These are phyloP conservation scores for Ormyrus thymus DNA, from an alignment of 2,888 invertebrate genomes.

Conservation along the genomic window DNA sequence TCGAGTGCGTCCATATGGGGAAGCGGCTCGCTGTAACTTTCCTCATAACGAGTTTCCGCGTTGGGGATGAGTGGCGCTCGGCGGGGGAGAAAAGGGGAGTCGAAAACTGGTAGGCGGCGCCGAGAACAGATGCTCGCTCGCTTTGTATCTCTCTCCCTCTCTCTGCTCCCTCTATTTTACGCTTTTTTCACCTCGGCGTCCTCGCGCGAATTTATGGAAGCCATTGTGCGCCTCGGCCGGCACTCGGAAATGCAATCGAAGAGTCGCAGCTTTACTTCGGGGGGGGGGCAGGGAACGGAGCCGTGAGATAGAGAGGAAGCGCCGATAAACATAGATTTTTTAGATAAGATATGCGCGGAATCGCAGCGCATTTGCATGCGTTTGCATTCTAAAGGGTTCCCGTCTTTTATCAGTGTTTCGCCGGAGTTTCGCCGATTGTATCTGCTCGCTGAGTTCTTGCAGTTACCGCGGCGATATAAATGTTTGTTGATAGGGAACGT, in stretches of 20 bases:
- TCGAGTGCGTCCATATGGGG: neutral
- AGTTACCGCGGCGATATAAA: too few species aligned
- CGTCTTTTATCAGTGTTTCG: neutral
- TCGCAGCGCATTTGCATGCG: neutral
- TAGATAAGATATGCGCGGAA: neutral
- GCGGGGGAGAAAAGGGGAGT: too few species aligned
- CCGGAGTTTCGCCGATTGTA: neutral
- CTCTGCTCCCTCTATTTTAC: neutral
- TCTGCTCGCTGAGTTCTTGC: too few species aligned
- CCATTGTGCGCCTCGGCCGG: neutral
- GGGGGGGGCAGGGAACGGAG: neutral
- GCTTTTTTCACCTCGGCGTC: neutral
- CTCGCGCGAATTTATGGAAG: neutral
- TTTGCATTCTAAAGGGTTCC: slow-evolving; percentile 5
- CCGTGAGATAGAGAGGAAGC: neutral
- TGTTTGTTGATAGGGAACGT: too few species aligned
- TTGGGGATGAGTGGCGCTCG: neutral
- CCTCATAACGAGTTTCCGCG: slow-evolving; percentile 32
- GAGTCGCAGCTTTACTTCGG: neutral
- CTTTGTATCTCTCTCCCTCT: too few species aligned
- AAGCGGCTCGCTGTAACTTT: slow-evolving; percentile 3
- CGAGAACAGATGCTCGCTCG: too few species aligned
- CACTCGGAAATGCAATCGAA: slow-evolving; percentile 16
- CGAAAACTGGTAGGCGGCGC: too few species aligned
- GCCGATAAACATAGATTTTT: slow-evolving; percentile 14